These are phyloP conservation scores for Tarsius wallacei DNA, from an alignment of 2,797 vertebrate species.

Conservation along the genomic window DNA sequence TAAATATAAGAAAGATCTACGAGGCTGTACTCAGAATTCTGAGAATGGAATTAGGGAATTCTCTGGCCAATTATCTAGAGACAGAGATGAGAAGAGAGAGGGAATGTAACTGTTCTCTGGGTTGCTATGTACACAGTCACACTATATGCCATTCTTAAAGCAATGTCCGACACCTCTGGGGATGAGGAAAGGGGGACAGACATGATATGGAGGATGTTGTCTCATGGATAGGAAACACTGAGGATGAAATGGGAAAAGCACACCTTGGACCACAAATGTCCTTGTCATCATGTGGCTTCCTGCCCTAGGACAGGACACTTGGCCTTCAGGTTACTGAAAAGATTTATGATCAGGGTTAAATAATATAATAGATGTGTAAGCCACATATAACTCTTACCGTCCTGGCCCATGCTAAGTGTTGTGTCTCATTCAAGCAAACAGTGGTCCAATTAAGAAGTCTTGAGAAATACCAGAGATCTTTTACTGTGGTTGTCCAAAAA, in stretches of 20 bases:
- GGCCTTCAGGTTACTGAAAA: not conserved
- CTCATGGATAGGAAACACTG: not conserved
- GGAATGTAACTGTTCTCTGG: not conserved
- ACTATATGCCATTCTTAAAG: too few relatives aligned
- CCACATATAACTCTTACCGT: not conserved
- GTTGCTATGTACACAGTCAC: not conserved
- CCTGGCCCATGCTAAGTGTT: not conserved
- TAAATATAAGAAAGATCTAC: not conserved
- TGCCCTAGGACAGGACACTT: not conserved
- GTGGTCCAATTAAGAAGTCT: not conserved
- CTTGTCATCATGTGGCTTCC: not conserved
- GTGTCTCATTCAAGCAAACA: not conserved
- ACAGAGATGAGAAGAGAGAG: not conserved
- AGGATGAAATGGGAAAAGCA: not conserved
- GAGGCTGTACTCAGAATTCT: not conserved
- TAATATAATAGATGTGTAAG: not conserved
- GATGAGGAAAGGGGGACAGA: not conserved
- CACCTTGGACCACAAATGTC: not conserved
- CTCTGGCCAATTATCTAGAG: not conserved
- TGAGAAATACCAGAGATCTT: not conserved
- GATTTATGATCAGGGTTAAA: not conserved
- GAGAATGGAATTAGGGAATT: not conserved
- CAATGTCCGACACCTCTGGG: too few relatives aligned
- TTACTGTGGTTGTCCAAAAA: not conserved
- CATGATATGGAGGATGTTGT: not conserved